phyloP scores from a whole-genome alignment of 2,113 vertebrate species.

The Rallus limicola region DNA sequence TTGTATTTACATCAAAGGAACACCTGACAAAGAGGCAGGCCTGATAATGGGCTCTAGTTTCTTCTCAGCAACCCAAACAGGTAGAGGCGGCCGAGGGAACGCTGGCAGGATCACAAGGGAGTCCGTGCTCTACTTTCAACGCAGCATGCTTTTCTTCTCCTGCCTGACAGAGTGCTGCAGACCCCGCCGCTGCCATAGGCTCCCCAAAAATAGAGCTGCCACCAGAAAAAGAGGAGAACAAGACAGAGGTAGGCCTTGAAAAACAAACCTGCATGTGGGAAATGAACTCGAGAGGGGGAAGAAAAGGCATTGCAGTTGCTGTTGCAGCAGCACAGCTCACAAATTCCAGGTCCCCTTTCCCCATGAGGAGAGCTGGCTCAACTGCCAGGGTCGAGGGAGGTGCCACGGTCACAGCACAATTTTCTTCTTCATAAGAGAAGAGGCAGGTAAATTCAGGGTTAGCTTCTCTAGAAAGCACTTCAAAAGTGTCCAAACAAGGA shows the following conservation, averaged over 20 bases:
- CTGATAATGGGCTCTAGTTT: conserved; percentile 31
- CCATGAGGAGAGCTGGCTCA: not conserved
- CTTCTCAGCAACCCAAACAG: not conserved
- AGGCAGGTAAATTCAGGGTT: not conserved
- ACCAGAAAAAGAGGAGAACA: not conserved
- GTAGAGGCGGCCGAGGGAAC: not conserved
- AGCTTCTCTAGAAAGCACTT: not conserved
- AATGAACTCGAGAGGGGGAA: not conserved
- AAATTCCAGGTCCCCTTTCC: not conserved
- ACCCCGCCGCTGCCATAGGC: not conserved
- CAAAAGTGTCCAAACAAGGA: not conserved
- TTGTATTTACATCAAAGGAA: conserved; percentile 30
- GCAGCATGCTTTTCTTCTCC: not conserved
- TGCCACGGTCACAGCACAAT: rapidly evolving
- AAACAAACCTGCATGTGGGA: rapidly evolving
- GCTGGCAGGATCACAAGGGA: not conserved
- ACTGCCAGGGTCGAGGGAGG: not conserved
- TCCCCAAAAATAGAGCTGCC: not conserved
- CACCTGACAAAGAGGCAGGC: conserved; percentile 33
- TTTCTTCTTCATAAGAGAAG: not conserved
- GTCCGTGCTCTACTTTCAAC: not conserved
- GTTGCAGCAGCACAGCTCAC: not conserved
- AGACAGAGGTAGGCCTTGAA: not conserved
- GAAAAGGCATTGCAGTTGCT: not conserved
- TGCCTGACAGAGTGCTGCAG: not conserved